Percentiles rank a stretch among this genome's conserved stretches.
Conservation (phyloP, 92 coral and sea anemone genomes). For the Bergia puertoricense region DNA sequence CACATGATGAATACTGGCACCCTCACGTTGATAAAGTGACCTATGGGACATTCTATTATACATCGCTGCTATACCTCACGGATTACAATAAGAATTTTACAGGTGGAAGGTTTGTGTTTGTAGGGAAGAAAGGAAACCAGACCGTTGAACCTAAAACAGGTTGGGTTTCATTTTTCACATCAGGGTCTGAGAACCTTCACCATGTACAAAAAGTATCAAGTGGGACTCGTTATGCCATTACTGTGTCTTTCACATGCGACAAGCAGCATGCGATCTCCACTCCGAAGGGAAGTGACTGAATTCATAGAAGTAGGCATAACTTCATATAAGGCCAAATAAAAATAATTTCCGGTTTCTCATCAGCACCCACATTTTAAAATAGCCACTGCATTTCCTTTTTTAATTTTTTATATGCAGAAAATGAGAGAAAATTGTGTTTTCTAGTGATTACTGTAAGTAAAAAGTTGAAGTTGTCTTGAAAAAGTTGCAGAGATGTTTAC, state of each 20-base stretch:
- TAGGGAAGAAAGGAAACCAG: constrained; percentile 60
- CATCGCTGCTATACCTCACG: constrained; percentile 72
- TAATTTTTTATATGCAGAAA: too few species aligned
- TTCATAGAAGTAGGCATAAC: neutral
- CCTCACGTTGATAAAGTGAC: constrained; percentile 79
- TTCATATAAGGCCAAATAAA: too few species aligned
- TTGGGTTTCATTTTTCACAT: constrained; percentile 78
- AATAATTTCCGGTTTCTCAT: too few species aligned
- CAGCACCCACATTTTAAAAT: too few species aligned
- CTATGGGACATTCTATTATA: constrained; percentile 84
- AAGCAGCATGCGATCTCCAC: constrained; percentile 71
- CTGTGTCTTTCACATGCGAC: constrained; percentile 87
- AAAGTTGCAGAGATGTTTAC: neutral
- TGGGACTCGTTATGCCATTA: constrained; percentile 82
- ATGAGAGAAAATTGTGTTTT: too few species aligned
- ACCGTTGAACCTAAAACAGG: constrained; percentile 82
- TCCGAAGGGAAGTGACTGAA: constrained; percentile 46
- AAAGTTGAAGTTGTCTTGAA: neutral
- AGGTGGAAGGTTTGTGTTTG: constrained; percentile 81
- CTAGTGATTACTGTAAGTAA: too few species aligned
- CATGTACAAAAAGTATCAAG: constrained; percentile 70
- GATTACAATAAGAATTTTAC: constrained; percentile 70
- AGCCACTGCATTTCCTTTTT: too few species aligned
- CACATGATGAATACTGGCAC: constrained; percentile 89
- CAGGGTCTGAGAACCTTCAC: constrained; percentile 85